Evolutionary conservation across 2,888 invertebrate species (phyloP), one percentile per base, ranked within the genome.

Genomic region (Zootermopsis nevadensis): DNA sequence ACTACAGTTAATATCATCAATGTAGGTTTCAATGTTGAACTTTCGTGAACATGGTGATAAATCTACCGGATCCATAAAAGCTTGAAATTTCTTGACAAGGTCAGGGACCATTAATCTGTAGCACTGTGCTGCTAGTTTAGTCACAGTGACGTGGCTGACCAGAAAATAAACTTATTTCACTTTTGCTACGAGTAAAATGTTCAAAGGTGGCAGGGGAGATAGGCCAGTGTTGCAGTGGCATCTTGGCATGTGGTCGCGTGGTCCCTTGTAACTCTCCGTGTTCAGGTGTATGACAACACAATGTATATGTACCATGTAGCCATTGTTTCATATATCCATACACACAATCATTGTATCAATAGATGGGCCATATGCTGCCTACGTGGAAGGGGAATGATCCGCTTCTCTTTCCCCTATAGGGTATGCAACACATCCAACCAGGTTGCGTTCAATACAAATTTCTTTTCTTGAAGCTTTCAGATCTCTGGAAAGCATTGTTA

Each of bases 241-340:
- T 79, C 60, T 60, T 55, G 60, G 79, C 60, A 35, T 79, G 79
- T 79, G 79, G 79, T 79, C 79, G 79, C 60, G 79, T 33, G 60
- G 66, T 6, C 79, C 66, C 60, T 79, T 79, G 79, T 77, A 77
- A 48, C 77, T 77, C 77, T n/a, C 55, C 72, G 30, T 81, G 81
- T 82, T 74, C 72, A 82, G 82, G 82, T 82, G 82, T 82, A 82
- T 82, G 82, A 74, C 74, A 82, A 82, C 82, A 82, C 82, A 82
- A 82, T 82, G 76, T 82, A 33, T 48, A 67, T 67, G 81, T 81
- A 55, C 55, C 79, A 79, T 79, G 81, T 81, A 81, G 81, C 81
- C 53, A 81, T 82, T 82, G 82, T 82, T 82, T 82, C 82, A 82
- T 74, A 76, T 60, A 79, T 79, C 79, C 53, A 77, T 53, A 77